A percentile compares a stretch with the other conserved stretches of the same genome.
These are phyloP conservation scores for Zygogramma bicolorata DNA, from an alignment of 2,888 invertebrate genomes.

Conservation along the genomic window DNA sequence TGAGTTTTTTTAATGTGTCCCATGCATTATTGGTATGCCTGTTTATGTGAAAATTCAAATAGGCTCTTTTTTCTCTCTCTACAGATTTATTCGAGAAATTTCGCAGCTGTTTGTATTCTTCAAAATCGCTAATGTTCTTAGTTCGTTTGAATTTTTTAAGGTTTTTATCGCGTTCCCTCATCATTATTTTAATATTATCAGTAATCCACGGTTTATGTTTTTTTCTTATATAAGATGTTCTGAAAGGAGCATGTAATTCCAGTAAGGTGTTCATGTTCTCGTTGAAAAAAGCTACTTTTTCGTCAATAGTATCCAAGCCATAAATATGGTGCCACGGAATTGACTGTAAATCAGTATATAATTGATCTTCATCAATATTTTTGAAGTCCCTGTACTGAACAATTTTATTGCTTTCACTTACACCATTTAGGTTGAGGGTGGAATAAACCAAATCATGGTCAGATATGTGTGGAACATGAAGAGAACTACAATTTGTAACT, in stretches of 20 bases:
- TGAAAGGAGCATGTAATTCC: background rate
- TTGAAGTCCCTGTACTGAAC: background rate
- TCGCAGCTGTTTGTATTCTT: background rate
- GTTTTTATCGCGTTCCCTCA: background rate
- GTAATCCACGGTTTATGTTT: background rate
- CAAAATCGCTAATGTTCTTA: background rate
- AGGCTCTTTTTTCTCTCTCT: background rate
- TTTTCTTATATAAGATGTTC: background rate
- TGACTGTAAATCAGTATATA: background rate
- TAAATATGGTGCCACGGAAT: background rate
- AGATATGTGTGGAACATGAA: background rate
- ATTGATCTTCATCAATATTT: background rate
- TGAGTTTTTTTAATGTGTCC: background rate
- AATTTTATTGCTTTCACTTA: background rate
- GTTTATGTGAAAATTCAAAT: background rate
- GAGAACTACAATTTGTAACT: background rate
- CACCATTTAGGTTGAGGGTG: background rate
- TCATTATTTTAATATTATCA: background rate
- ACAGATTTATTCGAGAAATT: background rate
- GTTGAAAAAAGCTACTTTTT: background rate
- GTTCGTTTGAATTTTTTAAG: background rate
- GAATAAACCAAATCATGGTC: background rate
- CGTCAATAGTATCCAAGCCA: background rate
- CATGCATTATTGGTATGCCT: background rate
- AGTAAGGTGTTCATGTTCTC: background rate